A percentile compares a stretch with the other conserved stretches of the same genome.
Evolutionary conservation across 2,797 vertebrate species (phyloP).

Genomic region (Poecile montanus): DNA sequence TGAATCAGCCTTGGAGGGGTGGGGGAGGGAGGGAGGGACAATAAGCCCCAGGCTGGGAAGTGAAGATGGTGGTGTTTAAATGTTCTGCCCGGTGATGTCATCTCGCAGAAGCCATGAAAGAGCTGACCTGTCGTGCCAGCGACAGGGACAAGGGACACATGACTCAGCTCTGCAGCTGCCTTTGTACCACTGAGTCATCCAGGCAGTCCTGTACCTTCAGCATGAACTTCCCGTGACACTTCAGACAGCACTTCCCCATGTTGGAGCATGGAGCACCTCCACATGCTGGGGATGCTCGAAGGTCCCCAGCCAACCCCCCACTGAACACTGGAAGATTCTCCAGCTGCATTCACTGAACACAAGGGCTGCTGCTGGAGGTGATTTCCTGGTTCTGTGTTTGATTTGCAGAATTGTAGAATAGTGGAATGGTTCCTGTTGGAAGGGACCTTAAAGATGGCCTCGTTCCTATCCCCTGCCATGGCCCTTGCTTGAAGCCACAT

Average conservation of each 20-base stretch:
- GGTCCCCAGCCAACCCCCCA: background rate
- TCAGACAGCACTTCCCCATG: background rate
- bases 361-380: background rate
- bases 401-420: background rate
- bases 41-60: background rate
- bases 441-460: background rate
- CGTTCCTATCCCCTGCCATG: background rate
- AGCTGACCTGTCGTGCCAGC: background rate
- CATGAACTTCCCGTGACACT: background rate
- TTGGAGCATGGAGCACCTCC: background rate
- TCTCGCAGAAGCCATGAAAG: background rate
- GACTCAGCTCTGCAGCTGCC: background rate
- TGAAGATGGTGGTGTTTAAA: background rate
- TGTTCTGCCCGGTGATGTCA: background rate
- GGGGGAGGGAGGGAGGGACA: background rate
- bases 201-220: background rate
- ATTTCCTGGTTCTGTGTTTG: background rate
- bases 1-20: slow-evolving; percentile 47
- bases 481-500: background rate
- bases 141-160: background rate
- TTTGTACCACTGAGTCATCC: background rate
- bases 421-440: background rate
- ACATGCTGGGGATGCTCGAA: background rate
- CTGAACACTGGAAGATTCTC: accelerated
- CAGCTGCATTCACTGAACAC: background rate